Conservation (phyloP, 2,797 vertebrate genomes). For the Eulemur rubriventer region DNA sequence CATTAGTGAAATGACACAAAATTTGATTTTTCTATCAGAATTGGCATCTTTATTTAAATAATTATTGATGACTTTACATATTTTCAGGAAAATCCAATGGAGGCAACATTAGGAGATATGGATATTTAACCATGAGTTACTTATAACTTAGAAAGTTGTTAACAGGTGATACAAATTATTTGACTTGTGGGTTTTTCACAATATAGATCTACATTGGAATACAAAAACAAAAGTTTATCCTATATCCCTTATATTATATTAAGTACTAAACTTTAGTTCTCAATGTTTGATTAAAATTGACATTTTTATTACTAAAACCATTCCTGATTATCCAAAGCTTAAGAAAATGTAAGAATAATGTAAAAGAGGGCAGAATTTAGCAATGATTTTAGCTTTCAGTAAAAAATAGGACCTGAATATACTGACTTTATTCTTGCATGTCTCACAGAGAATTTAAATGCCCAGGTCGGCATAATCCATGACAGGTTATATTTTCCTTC, state of each 20-base stretch:
- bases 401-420: conserved; percentile 18
- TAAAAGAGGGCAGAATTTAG: not conserved
- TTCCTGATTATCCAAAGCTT: not conserved
- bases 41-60: not conserved
- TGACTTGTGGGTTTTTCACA: not conserved
- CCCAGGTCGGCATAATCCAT: not conserved
- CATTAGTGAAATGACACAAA: not conserved
- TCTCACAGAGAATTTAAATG: conserved; percentile 12
- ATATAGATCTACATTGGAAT: not conserved
- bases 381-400: not conserved
- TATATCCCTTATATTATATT: not conserved
- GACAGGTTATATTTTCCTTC: conserved; percentile 4
- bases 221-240: not conserved
- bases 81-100: not conserved
- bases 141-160: not conserved
- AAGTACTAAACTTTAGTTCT: not conserved
- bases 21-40: not conserved
- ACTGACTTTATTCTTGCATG: conserved; percentile 46
- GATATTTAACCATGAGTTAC: not conserved
- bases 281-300: not conserved
- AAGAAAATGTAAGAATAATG: not conserved
- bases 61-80: not conserved
- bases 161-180: not conserved
- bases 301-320: not conserved
- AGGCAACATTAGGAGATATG: not conserved